Evolutionary conservation across 1,140 invertebrate species (phyloP).

Genomic region (Acromyrmex heyeri): DNA sequence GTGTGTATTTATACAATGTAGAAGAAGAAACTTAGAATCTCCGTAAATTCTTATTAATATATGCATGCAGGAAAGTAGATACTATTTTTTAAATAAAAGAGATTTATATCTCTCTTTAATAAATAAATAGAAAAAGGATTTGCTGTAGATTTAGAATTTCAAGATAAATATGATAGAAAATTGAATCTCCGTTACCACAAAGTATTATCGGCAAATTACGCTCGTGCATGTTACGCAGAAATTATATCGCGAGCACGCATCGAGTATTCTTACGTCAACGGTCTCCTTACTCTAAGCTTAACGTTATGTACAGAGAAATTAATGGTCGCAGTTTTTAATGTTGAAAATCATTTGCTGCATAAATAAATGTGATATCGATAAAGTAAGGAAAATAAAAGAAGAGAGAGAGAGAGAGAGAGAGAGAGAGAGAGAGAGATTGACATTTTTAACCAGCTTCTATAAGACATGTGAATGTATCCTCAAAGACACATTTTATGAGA

Average conservation of each 20-base stretch:
- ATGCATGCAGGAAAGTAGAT: not conserved
- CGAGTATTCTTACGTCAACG: slow-evolving; percentile 11
- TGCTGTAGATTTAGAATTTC: not conserved
- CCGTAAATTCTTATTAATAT: slow-evolving; percentile 2
- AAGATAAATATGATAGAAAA: not conserved
- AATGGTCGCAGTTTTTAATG: slow-evolving; percentile 12
- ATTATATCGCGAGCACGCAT: slow-evolving; percentile 38
- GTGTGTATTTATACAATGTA: not conserved
- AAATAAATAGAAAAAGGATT: slow-evolving; percentile 16
- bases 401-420: no score
- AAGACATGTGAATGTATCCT: slow-evolving; percentile 67
- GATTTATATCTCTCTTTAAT: not conserved
- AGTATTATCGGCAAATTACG: slow-evolving; percentile 41
- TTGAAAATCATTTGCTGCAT: slow-evolving; percentile 18
- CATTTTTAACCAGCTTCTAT: slow-evolving; percentile 78
- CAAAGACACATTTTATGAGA: slow-evolving; percentile 66
- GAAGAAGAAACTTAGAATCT: not conserved
- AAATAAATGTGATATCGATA: slow-evolving; percentile 8
- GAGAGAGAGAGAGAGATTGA: slow-evolving; percentile 46
- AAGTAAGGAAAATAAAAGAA: not conserved
- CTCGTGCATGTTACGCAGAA: slow-evolving; percentile 31
- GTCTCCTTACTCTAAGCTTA: slow-evolving; percentile 6
- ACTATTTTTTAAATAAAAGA: not conserved
- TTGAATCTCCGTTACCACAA: not conserved
- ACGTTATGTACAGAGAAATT: slow-evolving; percentile 36